These are phyloP conservation scores for Kryptolebias marmoratus DNA, from an alignment of 2,113 vertebrate genomes.

Conservation along the genomic window DNA sequence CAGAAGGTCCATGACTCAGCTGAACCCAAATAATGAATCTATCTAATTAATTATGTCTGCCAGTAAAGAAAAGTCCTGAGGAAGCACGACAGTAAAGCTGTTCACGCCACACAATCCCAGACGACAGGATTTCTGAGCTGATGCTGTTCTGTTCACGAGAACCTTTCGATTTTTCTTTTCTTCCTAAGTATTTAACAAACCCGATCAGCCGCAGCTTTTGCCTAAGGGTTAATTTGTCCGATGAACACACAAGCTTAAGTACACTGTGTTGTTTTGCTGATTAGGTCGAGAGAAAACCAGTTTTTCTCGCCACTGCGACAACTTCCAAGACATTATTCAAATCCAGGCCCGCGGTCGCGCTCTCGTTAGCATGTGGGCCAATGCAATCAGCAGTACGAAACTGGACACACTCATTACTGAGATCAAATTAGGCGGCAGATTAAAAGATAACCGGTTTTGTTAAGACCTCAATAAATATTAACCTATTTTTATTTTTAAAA, in stretches of 20 bases:
- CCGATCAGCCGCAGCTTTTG: background rate
- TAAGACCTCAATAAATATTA: background rate
- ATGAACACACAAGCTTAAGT: background rate
- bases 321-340: background rate
- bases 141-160: background rate
- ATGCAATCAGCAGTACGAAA: background rate
- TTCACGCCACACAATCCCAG: background rate
- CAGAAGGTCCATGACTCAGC: background rate
- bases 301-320: conserved; percentile 9
- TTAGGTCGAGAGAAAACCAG: background rate
- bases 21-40: background rate
- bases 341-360: background rate
- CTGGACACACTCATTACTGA: background rate
- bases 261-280: background rate
- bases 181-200: background rate
- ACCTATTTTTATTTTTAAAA: background rate
- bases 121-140: background rate
- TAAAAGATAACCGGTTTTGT: background rate
- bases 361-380: background rate
- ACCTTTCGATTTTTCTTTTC: background rate
- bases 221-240: background rate
- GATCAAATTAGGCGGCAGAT: background rate
- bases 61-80: background rate
- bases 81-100: background rate
- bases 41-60: background rate